A percentile compares a stretch with the other conserved stretches of the same genome.
Evolutionary conservation across 2,113 vertebrate species (phyloP).

Genomic region (Crotalus helleri): DNA sequence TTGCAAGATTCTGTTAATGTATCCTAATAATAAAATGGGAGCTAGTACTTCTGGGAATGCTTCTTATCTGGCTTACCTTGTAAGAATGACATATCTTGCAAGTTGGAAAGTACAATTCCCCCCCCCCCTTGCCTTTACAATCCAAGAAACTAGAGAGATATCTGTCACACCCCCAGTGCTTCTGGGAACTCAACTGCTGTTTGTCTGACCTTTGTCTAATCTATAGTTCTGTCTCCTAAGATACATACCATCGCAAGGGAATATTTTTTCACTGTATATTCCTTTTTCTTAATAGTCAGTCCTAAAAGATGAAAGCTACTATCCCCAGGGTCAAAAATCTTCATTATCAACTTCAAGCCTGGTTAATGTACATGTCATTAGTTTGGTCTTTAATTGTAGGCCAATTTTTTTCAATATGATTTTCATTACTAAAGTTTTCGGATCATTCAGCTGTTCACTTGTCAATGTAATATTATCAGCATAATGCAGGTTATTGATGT

Average conservation of each 20-base stretch:
- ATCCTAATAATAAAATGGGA: background rate
- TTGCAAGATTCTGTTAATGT: background rate
- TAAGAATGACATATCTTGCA: background rate
- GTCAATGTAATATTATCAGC: background rate
- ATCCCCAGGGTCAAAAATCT: background rate
- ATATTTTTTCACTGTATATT: background rate
- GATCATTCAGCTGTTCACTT: background rate
- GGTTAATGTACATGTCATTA: background rate
- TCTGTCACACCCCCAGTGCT: background rate
- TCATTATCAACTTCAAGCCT: background rate
- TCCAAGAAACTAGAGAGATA: background rate
- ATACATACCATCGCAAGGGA: background rate
- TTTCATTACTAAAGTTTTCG: background rate
- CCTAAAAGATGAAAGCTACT: background rate
- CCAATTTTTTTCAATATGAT: background rate
- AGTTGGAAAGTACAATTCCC: background rate
- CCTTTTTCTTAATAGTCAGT: background rate
- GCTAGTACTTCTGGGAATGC: background rate
- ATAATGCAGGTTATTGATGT: background rate
- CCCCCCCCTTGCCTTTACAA: background rate
- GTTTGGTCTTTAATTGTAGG: background rate
- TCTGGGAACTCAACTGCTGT: background rate
- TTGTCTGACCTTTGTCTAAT: background rate
- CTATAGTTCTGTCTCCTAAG: background rate
- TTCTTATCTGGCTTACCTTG: background rate